Conservation (phyloP, 2,888 invertebrate species). For the Tiliacea citrago region DNA sequence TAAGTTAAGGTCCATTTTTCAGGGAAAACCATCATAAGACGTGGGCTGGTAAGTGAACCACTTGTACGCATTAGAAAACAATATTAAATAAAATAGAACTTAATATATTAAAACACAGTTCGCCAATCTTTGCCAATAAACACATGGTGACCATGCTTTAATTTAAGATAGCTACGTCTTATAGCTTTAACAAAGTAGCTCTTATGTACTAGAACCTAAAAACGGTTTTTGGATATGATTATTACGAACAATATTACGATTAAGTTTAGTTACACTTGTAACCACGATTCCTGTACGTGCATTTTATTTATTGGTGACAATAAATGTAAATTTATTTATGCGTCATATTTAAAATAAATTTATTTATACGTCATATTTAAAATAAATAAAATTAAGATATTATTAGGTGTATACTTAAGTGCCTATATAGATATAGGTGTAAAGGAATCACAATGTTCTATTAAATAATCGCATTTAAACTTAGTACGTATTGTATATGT, state of each 20-base stretch:
- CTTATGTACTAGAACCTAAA: constrained; percentile 58
- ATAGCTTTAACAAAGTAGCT: constrained; percentile 65
- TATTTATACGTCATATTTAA: constrained; percentile 44
- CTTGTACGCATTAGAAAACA: constrained; percentile 51
- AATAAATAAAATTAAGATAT: constrained; percentile 55
- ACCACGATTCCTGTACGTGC: constrained; percentile 75
- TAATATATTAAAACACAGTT: constrained; percentile 53
- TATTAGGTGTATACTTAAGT: constrained; percentile 50
- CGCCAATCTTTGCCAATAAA: constrained; percentile 64
- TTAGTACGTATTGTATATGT: constrained; percentile 61
- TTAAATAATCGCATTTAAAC: constrained; percentile 67
- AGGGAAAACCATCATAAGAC: constrained; percentile 24
- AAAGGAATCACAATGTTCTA: constrained; percentile 64
- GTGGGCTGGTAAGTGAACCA: constrained; percentile 47
- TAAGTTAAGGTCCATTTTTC: constrained; percentile 10
- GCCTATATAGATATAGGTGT: constrained; percentile 59
- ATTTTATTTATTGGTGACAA: constrained; percentile 78
- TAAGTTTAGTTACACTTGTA: constrained; percentile 55
- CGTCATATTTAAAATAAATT: constrained; percentile 53
- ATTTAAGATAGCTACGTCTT: constrained; percentile 60
- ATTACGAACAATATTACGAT: constrained; percentile 55
- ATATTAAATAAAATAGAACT: constrained; percentile 53
- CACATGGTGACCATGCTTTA: constrained; percentile 62
- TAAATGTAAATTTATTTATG: constrained; percentile 68
- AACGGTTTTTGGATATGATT: constrained; percentile 57